Conservation (phyloP, 2,888 invertebrate species). For the Nephrotoma appendiculata region DNA sequence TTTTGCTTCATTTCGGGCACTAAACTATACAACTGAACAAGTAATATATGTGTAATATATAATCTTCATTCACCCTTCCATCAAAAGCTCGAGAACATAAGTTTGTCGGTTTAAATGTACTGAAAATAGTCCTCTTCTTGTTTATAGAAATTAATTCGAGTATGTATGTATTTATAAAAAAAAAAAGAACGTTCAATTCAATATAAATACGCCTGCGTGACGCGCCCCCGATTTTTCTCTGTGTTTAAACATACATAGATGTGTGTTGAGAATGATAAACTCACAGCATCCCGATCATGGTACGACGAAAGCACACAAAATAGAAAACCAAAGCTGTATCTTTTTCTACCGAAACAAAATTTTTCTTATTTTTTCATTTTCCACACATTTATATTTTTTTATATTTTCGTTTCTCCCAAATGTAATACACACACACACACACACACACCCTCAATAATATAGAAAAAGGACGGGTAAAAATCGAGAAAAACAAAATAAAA, state of each 20-base stretch:
- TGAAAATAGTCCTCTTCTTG: neutral
- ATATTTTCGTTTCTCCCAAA: neutral
- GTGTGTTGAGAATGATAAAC: neutral
- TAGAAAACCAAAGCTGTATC: neutral
- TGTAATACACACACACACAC: neutral
- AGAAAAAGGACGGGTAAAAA: neutral
- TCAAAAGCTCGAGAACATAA: neutral
- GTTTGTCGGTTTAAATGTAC: neutral
- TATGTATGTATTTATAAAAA: neutral
- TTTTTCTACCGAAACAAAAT: neutral
- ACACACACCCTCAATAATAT: too few species aligned
- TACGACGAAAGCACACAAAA: neutral
- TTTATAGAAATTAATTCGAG: neutral
- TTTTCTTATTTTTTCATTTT: neutral
- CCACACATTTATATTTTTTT: neutral
- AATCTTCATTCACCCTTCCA: neutral
- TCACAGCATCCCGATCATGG: neutral
- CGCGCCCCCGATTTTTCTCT: slow-evolving; percentile 8
- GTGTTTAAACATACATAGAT: neutral
- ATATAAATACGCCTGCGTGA: slow-evolving; percentile 7
- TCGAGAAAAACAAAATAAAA: neutral
- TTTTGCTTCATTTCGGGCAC: neutral
- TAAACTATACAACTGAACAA: neutral
- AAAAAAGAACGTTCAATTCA: neutral
- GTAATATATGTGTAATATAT: neutral